Base-by-base conservation (phyloP, 2,888 invertebrate species). In the Dinocampus coccinellae region DNA sequence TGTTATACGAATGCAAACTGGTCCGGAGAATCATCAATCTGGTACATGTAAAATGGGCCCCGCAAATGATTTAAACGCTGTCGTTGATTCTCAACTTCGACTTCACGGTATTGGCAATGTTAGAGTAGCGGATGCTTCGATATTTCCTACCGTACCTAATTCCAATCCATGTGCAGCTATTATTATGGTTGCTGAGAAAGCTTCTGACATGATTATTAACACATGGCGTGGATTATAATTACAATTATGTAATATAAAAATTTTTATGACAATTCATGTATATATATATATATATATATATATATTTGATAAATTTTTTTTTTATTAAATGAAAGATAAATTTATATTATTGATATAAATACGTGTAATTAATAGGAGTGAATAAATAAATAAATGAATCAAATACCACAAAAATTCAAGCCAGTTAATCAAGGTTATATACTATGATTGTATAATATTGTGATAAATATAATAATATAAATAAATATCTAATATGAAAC, bases 161-260 rank as follows among this genome's bases (percentile, higher is more conserved):
- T 91, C 91, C 0, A 93, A 93, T 83, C 92, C 92, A 0, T 91
- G 91, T 67, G 92, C 92, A 0, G 91, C 92, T 3, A 91, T 92
- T 0, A 90, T 93, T 52, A 93, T 93, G 93, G 90, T 93, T 34
- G 93, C 91, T 0, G 94, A 94, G 85, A 93, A 93, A 79, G 93
- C 90, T 2, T 90, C 93, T 0, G 92, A 92, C 82, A 88, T 92
- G 84, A 90, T 93, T 64, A 91, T 89, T 76, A 81, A 83, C 42
- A 86, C 88, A 64, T 92, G 91, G 91, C 55, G 29, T 3, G 68
- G 66, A 52, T 58, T 74, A 60, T 72, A 66, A 68, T n/a, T 11
- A 16, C 33, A 24, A n/a, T 34, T 7, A n/a, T n/a, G n/a, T n/a
- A n/a, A n/a, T n/a, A n/a, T n/a, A n/a, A n/a, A n/a, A n/a, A n/a